Conservation (phyloP, 2,113 vertebrate genomes). For the Mustelus asterias region DNA sequence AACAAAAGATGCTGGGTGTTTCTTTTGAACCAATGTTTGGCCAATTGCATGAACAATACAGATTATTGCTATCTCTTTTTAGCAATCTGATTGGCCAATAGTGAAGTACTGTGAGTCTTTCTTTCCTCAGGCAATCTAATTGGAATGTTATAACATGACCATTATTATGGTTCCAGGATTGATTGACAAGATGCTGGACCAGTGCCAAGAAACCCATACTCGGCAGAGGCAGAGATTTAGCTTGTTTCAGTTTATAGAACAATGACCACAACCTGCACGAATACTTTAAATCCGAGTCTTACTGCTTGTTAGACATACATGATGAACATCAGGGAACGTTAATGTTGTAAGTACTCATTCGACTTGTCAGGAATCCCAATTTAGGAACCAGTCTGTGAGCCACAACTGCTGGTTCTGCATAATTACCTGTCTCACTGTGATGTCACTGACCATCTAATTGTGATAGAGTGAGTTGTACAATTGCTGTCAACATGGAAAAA, state of each 20-base stretch:
- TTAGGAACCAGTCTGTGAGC: background rate
- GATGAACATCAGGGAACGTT: background rate
- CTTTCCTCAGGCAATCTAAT: background rate
- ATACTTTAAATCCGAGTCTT: background rate
- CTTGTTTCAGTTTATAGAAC: background rate
- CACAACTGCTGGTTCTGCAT: background rate
- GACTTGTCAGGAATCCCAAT: background rate
- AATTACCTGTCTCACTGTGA: background rate
- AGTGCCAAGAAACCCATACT: background rate
- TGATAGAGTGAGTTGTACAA: slow-evolving; percentile 20
- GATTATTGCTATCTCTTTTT: background rate
- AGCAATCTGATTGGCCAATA: background rate
- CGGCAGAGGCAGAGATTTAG: background rate
- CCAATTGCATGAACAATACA: background rate
- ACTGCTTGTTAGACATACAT: background rate
- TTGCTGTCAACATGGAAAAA: background rate
- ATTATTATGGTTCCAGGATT: background rate
- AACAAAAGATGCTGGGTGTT: background rate
- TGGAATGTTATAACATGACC: background rate
- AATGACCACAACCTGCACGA: background rate
- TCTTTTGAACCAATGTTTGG: background rate
- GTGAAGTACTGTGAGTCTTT: background rate
- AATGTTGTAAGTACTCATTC: background rate
- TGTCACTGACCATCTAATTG: background rate
- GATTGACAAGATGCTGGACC: background rate